Conservation (phyloP, 2,797 vertebrate species). For the Salmo trutta region DNA sequence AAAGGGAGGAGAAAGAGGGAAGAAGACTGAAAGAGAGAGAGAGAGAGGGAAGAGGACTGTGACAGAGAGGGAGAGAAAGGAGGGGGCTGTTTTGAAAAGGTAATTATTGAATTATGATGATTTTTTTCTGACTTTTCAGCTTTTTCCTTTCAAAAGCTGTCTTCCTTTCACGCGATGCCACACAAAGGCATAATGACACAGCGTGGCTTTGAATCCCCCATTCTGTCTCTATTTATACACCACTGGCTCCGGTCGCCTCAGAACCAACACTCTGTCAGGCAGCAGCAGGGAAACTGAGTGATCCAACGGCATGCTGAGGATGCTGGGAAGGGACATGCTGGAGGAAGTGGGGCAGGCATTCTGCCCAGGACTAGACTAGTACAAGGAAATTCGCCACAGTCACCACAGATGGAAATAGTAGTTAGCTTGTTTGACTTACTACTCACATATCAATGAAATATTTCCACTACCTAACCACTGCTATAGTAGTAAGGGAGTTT, state of each 20-base stretch:
- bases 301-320: slow-evolving; percentile 32
- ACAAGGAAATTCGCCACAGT: slow-evolving; percentile 35
- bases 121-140: slow-evolving; percentile 17
- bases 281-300: slow-evolving; percentile 53
- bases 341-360: slow-evolving; percentile 59
- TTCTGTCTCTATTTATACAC: slow-evolving; percentile 77
- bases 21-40: slow-evolving; percentile 23
- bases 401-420: slow-evolving; percentile 55
- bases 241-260: slow-evolving; percentile 49
- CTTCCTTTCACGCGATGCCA: slow-evolving; percentile 17
- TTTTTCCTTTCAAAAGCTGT: slow-evolving; percentile 9
- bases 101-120: slow-evolving; percentile 34
- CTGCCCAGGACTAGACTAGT: slow-evolving; percentile 38
- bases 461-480: slow-evolving; percentile 3
- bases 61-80: background rate
- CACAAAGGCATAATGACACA: slow-evolving; percentile 65
- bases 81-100: slow-evolving; percentile 32
- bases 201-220: slow-evolving; percentile 57
- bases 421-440: slow-evolving; percentile 35
- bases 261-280: slow-evolving; percentile 65
- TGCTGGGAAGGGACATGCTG: slow-evolving; percentile 57
- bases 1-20: slow-evolving; percentile 2
- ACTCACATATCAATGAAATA: background rate
- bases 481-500: background rate
- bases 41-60: background rate